Percentiles rank a stretch among this genome's conserved stretches.
phyloP scores from a whole-genome alignment of 2,113 vertebrate genomes.

The Podarcis cretensis region DNA sequence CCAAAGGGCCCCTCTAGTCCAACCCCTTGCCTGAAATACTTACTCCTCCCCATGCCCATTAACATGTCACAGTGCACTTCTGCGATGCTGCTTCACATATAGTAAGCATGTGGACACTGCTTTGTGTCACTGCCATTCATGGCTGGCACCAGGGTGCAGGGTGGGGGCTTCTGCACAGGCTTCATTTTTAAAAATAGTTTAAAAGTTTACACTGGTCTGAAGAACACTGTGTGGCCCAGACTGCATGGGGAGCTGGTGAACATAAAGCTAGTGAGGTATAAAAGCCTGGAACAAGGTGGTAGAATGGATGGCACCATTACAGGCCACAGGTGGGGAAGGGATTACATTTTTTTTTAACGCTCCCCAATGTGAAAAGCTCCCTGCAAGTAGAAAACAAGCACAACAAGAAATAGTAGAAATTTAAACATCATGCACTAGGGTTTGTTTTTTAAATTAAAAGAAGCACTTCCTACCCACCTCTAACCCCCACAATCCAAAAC shows the following conservation, averaged over 20 bases:
- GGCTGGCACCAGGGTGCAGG: neutral
- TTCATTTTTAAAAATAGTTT: neutral
- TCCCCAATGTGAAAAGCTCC: neutral
- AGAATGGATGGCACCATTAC: neutral
- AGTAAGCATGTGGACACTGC: neutral
- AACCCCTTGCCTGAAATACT: no score
- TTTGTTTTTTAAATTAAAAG: neutral
- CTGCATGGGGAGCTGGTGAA: neutral
- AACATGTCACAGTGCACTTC: neutral
- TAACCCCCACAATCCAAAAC: neutral
- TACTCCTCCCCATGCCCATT: neutral
- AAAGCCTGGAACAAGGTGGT: neutral
- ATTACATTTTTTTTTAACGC: neutral
- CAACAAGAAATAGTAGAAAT: neutral
- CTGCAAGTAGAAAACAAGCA: neutral
- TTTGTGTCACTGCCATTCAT: neutral
- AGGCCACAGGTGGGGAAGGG: neutral
- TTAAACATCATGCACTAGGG: neutral
- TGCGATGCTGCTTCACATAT: neutral
- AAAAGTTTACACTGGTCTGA: neutral
- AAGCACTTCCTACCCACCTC: neutral
- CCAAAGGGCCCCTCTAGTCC: neutral
- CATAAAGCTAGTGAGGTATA: neutral
- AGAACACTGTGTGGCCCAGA: neutral
- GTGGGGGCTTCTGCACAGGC: neutral